These are phyloP conservation scores for Pitta sordida DNA, from an alignment of 2,113 vertebrate species.

Conservation along the genomic window DNA sequence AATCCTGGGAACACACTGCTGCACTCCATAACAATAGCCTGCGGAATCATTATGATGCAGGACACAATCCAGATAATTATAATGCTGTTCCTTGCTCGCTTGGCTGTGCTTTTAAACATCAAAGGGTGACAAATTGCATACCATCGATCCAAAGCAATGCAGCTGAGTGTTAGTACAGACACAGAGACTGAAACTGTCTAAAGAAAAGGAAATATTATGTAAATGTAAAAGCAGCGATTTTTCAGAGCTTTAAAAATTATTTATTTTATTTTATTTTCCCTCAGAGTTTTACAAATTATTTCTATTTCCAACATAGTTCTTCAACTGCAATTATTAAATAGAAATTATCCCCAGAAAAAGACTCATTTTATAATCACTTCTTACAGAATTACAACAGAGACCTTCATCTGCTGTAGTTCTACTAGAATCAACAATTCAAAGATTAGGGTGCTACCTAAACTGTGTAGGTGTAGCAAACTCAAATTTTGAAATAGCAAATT, in stretches of 20 bases:
- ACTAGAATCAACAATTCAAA: background rate
- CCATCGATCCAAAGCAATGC: constrained; percentile 96
- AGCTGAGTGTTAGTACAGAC: constrained; percentile 93
- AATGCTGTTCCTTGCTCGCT: constrained; percentile 89
- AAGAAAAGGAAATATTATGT: background rate
- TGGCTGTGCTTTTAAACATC: constrained; percentile 97
- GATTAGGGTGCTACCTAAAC: background rate
- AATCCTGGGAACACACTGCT: constrained; percentile 87
- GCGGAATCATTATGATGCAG: constrained; percentile 94
- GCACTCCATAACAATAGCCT: constrained; percentile 95
- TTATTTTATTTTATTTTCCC: background rate
- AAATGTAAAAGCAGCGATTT: background rate
- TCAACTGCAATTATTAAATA: background rate
- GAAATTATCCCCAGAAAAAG: background rate
- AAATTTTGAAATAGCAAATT: background rate
- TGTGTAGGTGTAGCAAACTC: background rate
- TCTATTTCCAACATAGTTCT: background rate
- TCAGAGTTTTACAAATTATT: background rate
- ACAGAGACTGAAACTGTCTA: constrained; percentile 96
- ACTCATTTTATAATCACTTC: background rate
- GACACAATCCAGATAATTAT: constrained; percentile 93
- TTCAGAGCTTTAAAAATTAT: background rate
- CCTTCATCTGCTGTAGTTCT: background rate
- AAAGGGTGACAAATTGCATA: constrained; percentile 97
- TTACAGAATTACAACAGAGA: background rate